These are phyloP conservation scores for Rhinolophus ferrumequinum DNA, from an alignment of 2,113 vertebrate species.

Conservation along the genomic window DNA sequence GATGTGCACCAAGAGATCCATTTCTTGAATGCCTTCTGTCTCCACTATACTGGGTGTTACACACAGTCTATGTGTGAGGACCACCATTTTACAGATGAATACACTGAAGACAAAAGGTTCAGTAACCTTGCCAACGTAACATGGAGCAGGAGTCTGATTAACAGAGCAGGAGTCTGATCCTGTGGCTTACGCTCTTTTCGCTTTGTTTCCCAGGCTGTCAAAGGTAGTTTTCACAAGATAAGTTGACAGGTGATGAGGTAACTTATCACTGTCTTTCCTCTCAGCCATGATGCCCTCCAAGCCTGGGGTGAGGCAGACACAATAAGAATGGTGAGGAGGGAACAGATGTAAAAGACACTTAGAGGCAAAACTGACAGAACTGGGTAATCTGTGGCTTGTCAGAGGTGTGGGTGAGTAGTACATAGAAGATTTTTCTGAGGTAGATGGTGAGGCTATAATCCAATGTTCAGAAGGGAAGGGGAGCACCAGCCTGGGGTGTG, in stretches of 20 bases:
- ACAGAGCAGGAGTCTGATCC: not conserved
- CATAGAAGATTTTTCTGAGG: not conserved
- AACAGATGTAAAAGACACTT: not conserved
- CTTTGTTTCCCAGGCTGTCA: not conserved
- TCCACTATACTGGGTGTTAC: not conserved
- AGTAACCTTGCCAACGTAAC: not conserved
- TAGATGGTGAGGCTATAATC: not conserved
- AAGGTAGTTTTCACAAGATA: not conserved
- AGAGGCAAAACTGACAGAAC: not conserved
- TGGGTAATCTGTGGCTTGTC: not conserved
- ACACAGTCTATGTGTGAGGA: not conserved
- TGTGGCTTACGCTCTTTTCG: not conserved
- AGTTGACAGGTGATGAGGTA: not conserved
- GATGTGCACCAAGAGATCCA: too few relatives aligned
- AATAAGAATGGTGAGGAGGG: not conserved
- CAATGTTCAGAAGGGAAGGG: not conserved
- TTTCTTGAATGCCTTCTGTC: not conserved
- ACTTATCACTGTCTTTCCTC: not conserved
- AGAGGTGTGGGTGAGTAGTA: not conserved
- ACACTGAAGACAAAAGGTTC: not conserved
- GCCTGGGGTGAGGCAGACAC: not conserved
- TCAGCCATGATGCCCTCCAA: not conserved
- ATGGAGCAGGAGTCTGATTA: not conserved
- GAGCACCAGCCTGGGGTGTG: not conserved
- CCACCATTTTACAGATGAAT: not conserved